Conservation (phyloP, 2,113 vertebrate genomes). For the Silurus meridionalis region DNA sequence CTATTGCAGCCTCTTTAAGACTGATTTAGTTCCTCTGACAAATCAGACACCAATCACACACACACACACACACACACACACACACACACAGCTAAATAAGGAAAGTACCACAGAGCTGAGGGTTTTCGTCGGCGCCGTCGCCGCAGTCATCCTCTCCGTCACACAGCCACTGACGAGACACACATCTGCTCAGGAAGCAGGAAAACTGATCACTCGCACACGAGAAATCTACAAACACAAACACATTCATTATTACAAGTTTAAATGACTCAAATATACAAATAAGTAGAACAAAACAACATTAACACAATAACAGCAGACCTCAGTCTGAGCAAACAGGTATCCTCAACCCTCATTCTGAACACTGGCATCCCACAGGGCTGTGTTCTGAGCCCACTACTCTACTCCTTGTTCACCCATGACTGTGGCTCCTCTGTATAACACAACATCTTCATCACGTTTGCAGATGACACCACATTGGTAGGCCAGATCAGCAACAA, state of each 20-base stretch:
- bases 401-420: no score
- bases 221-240: conserved; percentile 72
- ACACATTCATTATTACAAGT: not conserved
- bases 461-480: no score
- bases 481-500: no score
- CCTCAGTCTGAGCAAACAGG: no score
- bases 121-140: conserved; percentile 5
- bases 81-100: not conserved
- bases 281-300: no score
- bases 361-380: no score
- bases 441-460: no score
- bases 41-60: not conserved
- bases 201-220: conserved; percentile 86
- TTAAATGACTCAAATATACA: no score
- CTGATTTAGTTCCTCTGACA: not conserved
- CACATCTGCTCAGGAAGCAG: conserved; percentile 81
- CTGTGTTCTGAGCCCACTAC: no score
- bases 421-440: no score
- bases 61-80: not conserved
- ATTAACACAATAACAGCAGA: no score
- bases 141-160: conserved; percentile 72
- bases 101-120: not conserved
- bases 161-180: conserved; percentile 82
- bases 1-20: not conserved
- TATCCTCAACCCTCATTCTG: no score